These are phyloP conservation scores for Drosophila suzukii DNA, from an alignment of 1,140 invertebrate genomes.

Conservation along the genomic window DNA sequence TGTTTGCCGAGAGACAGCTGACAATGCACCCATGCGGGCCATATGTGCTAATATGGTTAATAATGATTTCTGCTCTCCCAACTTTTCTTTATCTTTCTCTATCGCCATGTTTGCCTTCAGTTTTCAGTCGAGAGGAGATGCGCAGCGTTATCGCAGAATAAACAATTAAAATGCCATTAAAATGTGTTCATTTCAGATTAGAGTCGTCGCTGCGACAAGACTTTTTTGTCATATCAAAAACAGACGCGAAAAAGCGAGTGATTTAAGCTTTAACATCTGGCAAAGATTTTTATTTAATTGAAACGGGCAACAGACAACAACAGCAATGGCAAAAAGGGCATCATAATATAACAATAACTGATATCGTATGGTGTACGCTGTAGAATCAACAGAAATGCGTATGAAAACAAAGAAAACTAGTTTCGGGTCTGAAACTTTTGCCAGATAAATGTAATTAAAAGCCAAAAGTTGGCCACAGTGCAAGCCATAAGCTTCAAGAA, in stretches of 20 bases:
- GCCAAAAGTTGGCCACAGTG: conserved; percentile 51
- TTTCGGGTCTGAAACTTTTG: conserved; percentile 62
- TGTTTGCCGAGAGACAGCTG: conserved; percentile 28
- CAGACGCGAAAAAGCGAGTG: conserved; percentile 30
- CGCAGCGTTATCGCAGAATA: conserved; percentile 69
- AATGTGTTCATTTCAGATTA: conserved; percentile 74
- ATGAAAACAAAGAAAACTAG: conserved; percentile 59
- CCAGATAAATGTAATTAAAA: conserved; percentile 81
- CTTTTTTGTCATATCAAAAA: conserved; percentile 37
- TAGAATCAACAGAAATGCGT: conserved; percentile 51
- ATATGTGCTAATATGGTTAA: conserved; percentile 40
- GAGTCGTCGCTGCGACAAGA: conserved; percentile 9
- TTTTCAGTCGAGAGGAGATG: conserved; percentile 45
- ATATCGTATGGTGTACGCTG: conserved; percentile 53
- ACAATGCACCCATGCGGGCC: conserved; percentile 47
- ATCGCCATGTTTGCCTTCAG: conserved; percentile 12
- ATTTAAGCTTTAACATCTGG: conserved; percentile 27
- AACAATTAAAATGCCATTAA: conserved; percentile 78
- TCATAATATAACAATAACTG: conserved; percentile 63
- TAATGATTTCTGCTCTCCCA: conserved; percentile 8
- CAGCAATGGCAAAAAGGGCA: conserved; percentile 14
- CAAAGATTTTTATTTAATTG: conserved; percentile 68
- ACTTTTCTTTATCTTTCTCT: conserved; percentile 1
- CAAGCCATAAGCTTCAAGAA: background rate
- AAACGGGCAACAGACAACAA: conserved; percentile 35